A percentile compares a stretch with the other conserved stretches of the same genome.
Evolutionary conservation across 1,140 invertebrate genomes (phyloP).

Genomic region (Aleiodes sp.): DNA sequence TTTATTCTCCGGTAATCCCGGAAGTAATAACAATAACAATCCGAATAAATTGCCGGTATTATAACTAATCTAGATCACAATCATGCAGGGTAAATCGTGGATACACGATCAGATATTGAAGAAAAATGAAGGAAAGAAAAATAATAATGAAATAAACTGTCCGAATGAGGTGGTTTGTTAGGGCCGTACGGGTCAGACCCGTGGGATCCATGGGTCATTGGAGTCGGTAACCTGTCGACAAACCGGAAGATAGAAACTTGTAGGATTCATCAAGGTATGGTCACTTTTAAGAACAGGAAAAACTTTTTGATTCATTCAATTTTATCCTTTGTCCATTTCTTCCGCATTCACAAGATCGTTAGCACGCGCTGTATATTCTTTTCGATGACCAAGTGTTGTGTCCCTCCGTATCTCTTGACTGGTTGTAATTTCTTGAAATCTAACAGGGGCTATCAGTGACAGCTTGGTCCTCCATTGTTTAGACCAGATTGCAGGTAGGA

Average conservation of each 20-base stretch:
- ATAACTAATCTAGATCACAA: conserved; percentile 33
- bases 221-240: conserved; percentile 29
- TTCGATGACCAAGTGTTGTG: not conserved
- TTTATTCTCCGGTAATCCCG: conserved; percentile 13
- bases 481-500: conserved; percentile 17
- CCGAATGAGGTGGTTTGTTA: conserved; percentile 7
- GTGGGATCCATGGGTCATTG: conserved; percentile 35
- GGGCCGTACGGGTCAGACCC: conserved; percentile 17
- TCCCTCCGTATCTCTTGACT: not conserved
- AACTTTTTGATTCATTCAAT: not conserved
- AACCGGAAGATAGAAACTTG: conserved; percentile 33
- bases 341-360: conserved; percentile 18
- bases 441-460: conserved; percentile 27
- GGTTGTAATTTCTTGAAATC: conserved; percentile 13
- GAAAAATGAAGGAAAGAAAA: conserved; percentile 17
- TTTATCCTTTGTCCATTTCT: conserved; percentile 2
- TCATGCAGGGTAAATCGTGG: conserved; percentile 13
- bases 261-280: conserved; percentile 1
- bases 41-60: not conserved
- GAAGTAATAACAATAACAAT: conserved; percentile 31
- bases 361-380: conserved; percentile 20
- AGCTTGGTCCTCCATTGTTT: conserved; percentile 20
- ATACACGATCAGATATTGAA: conserved; percentile 28
- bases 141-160: conserved; percentile 17
- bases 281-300: not conserved